These are phyloP conservation scores for Apamea anceps DNA, from an alignment of 2,888 invertebrate genomes.

Conservation along the genomic window DNA sequence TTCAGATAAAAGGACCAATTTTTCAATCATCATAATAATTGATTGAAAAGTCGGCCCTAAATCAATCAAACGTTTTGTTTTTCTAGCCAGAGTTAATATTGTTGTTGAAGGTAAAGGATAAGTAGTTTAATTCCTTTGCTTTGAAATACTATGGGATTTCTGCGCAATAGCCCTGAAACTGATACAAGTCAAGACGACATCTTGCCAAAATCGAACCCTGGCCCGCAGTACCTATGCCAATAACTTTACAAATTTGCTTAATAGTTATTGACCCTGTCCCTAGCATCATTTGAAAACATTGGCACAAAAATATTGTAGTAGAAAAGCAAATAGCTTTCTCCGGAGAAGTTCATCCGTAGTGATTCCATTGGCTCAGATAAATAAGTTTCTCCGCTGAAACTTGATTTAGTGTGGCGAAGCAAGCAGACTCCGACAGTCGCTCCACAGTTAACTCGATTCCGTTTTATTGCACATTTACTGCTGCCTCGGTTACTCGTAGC, in stretches of 20 bases:
- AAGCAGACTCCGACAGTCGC: constrained; percentile 55
- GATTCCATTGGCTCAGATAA: constrained; percentile 67
- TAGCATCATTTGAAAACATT: constrained; percentile 12
- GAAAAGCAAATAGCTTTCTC: constrained; percentile 53
- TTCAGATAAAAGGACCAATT: too few species aligned
- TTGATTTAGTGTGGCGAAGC: constrained; percentile 60
- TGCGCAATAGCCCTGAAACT: not conserved
- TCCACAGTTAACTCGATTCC: constrained; percentile 65
- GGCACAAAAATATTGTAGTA: constrained; percentile 27
- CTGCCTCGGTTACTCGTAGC: constrained; percentile 51
- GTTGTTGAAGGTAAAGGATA: too few species aligned
- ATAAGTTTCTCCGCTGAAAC: constrained; percentile 66
- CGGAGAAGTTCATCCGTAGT: constrained; percentile 50
- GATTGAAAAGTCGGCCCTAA: too few species aligned
- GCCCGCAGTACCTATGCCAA: not conserved
- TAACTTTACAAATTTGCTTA: not conserved
- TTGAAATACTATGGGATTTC: not conserved
- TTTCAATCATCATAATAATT: too few species aligned
- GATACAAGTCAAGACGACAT: not conserved
- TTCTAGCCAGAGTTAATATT: too few species aligned
- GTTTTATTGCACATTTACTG: constrained; percentile 65
- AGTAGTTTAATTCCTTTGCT: not conserved
- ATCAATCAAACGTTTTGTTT: not conserved
- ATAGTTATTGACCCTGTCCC: too few species aligned
- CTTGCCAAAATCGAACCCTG: not conserved